Evolutionary conservation across 2,113 vertebrate species (phyloP), one percentile per base, ranked within the genome.

Genomic region (Protomyctophum bolini): DNA sequence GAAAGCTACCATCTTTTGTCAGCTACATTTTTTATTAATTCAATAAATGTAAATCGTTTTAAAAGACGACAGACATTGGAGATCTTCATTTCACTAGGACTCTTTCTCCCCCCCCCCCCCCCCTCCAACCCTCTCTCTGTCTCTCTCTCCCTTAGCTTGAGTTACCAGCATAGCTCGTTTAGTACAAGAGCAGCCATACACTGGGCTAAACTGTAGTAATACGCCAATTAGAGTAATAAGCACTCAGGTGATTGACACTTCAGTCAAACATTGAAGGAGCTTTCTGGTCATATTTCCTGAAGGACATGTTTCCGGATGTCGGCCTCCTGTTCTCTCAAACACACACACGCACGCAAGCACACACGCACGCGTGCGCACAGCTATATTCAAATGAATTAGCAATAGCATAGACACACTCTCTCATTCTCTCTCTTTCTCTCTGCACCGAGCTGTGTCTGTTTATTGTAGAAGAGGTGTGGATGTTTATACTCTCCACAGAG

Each of bases 401-500:
- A 46, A 10, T 58, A 6, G 48, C 47, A 46, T 29, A 46, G 59
- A 29, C 59, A 14, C 6, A 0, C 9, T 12, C 28, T 60, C 33
- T 60, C 33, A 41, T 29, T 45, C 11, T 28, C 48, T 51, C 49
- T 56, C 54, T 67, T 50, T 50, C 65, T 12, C 66, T 58, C 61
- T 52, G 63, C 41, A 29, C 58, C 63, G 45, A 28, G 3, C 51
- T 55, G 65, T 86, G 79, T 81, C 71, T 86, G 82, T 89, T 91
- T 91, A 86, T 88, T 88, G 80, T 83, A 79, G 83, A 75, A 81
- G 83, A 89, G 72, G 66, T 82, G 79, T 79, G 65, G 74, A 82
- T 80, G 79, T 89, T 87, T 89, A 83, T 73, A 72, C 60, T 80
- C 65, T 77, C 49, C 2, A 10, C 10, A 10, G 77, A 77, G 81